Evolutionary conservation across 2,113 vertebrate species (phyloP).

Genomic region (Tauraco erythrolophus): DNA sequence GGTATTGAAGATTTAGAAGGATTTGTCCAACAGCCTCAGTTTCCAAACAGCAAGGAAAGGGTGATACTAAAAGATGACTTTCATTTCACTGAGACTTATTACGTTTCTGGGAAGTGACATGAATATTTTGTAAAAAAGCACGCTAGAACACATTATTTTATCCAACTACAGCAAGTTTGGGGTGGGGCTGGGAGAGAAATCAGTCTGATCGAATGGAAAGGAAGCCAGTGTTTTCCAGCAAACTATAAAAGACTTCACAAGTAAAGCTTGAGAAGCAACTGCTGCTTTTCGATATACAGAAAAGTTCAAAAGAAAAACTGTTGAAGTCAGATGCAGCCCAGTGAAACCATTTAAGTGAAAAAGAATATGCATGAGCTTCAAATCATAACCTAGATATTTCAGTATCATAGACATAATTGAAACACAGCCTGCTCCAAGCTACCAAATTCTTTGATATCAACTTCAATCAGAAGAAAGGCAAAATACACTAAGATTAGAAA

Average conservation of each 20-base stretch:
- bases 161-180: background rate
- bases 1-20: background rate
- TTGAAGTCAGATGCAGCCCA: background rate
- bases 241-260: background rate
- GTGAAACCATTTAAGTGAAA: background rate
- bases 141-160: background rate
- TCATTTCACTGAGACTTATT: background rate
- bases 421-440: background rate
- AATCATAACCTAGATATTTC: background rate
- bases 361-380: background rate
- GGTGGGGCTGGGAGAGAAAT: background rate
- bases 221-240: background rate
- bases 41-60: background rate
- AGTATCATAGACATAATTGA: background rate
- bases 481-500: background rate
- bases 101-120: background rate
- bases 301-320: conserved; percentile 7
- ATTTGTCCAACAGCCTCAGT: background rate
- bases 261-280: background rate
- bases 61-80: background rate
- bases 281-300: background rate
- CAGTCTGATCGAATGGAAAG: background rate
- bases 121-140: background rate
- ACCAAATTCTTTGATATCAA: background rate
- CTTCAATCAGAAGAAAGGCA: background rate